Base-by-base conservation (phyloP, 1,140 invertebrate species). In the Neodiprion pinetum region DNA sequence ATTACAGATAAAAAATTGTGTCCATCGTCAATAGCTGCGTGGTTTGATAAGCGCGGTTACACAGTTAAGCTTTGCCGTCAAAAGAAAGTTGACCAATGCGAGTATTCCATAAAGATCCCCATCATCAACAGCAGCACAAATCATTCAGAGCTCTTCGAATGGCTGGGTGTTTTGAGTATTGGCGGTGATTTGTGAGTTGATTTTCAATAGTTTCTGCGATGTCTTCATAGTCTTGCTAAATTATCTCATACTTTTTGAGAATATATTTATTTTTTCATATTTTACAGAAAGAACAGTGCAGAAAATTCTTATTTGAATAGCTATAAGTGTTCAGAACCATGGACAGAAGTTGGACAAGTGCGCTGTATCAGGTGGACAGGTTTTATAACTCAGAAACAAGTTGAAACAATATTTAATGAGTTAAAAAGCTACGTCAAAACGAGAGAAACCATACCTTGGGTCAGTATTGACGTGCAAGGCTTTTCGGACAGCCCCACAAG, bases 1-100 rank as follows among this genome's bases (percentile, higher is more conserved):
- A 81, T 83, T 79, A 48, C 72, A 90, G 87, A 87, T 23, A 83
- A 85, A 76, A 85, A 85, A 40, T 72, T 92, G 21, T 92, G 92
- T 78, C 91, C 91, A 70, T 92, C 92, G 14, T 92, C 91, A 0
- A 75, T 91, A 50, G 91, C 91, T 48, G 88, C 90, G 72, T 92
- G 91, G 86, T 91, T 92, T 78, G 28, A 85, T 48, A 80, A 87
- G 73, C 80, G 75, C 53, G 86, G 87, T 7, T 90, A 89, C 73
- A 74, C 80, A 7, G 87, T 91, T 9, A 81, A 81, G 50, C 71
- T 89, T 40, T 91, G 89, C 80, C 76, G 78, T 40, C 88, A 89
- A 71, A 82, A 83, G 67, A 81, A 82, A 77, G 78, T 74, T 53
- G 76, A 82, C 48, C 83, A 78, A 69, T 76, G 77, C 48, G 75